phyloP scores from a whole-genome alignment of 2,113 vertebrate genomes.

The Oreochromis aureus region DNA sequence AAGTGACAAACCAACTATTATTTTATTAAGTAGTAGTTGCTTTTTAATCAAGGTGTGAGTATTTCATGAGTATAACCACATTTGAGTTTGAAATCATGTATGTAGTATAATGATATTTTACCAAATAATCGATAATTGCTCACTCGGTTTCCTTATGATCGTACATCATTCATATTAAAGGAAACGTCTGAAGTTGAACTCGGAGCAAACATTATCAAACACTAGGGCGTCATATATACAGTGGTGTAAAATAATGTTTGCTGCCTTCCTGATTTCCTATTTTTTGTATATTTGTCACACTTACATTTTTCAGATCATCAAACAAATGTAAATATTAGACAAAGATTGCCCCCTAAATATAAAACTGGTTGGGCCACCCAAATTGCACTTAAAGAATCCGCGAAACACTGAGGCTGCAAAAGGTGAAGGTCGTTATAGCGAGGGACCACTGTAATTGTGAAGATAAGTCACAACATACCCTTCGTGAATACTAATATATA shows the following conservation, averaged over 20 bases:
- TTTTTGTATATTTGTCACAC: not conserved
- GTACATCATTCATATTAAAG: not conserved
- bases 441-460: too few relatives aligned
- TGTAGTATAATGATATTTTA: not conserved
- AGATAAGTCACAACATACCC: too few relatives aligned
- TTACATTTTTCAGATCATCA: not conserved
- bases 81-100: not conserved
- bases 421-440: too few relatives aligned
- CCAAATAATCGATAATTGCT: not conserved
- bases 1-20: not conserved
- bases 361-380: not conserved
- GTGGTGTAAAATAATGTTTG: not conserved
- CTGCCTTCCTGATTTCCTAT: not conserved
- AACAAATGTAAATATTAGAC: not conserved
- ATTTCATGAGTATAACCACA: not conserved
- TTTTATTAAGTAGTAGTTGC: not conserved
- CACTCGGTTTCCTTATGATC: not conserved
- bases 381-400: too few relatives aligned
- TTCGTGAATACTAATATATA: too few relatives aligned
- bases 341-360: not conserved
- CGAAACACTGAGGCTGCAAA: too few relatives aligned
- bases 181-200: not conserved
- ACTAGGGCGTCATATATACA: not conserved
- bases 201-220: not conserved
- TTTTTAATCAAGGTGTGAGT: not conserved